Conservation (phyloP, 2,888 invertebrate species). For the Diachrysia chrysitis region DNA sequence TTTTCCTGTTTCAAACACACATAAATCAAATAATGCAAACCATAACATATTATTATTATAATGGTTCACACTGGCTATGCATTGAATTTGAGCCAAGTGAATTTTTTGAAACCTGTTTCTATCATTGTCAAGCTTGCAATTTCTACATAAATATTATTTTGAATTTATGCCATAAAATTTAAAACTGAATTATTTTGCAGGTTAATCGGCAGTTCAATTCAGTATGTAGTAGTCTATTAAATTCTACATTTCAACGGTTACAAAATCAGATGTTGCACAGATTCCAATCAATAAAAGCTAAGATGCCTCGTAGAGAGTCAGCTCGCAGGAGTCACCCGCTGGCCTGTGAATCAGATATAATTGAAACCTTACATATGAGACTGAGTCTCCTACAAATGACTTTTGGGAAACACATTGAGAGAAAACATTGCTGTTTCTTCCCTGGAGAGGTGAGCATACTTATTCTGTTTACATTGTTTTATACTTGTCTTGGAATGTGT, state of each 20-base stretch:
- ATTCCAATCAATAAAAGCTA: slow-evolving; percentile 96
- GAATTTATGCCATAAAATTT: neutral
- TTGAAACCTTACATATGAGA: slow-evolving; percentile 97
- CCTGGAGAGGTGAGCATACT: slow-evolving; percentile 94
- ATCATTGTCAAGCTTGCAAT: neutral
- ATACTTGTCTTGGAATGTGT: neutral
- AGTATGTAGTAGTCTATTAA: slow-evolving; percentile 93
- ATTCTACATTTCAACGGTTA: slow-evolving; percentile 95
- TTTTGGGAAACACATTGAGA: slow-evolving; percentile 97
- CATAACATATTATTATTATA: slow-evolving; percentile 7
- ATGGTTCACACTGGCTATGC: neutral
- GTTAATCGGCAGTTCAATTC: slow-evolving; percentile 95
- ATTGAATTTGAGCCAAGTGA: neutral
- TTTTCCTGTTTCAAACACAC: slow-evolving; percentile 40
- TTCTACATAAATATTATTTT: neutral
- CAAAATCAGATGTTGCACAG: slow-evolving; percentile 95
- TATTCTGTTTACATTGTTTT: neutral
- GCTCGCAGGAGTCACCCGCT: slow-evolving; percentile 96
- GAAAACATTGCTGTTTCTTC: slow-evolving; percentile 97
- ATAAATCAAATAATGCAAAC: slow-evolving; percentile 3
- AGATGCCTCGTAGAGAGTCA: slow-evolving; percentile 97
- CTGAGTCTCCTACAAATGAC: slow-evolving; percentile 97
- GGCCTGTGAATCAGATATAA: slow-evolving; percentile 97
- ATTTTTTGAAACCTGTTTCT: neutral
- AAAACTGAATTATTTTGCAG: slow-evolving; percentile 81